Evolutionary conservation across 2,797 vertebrate species (phyloP).

Genomic region (Hephaestus fuliginosus): DNA sequence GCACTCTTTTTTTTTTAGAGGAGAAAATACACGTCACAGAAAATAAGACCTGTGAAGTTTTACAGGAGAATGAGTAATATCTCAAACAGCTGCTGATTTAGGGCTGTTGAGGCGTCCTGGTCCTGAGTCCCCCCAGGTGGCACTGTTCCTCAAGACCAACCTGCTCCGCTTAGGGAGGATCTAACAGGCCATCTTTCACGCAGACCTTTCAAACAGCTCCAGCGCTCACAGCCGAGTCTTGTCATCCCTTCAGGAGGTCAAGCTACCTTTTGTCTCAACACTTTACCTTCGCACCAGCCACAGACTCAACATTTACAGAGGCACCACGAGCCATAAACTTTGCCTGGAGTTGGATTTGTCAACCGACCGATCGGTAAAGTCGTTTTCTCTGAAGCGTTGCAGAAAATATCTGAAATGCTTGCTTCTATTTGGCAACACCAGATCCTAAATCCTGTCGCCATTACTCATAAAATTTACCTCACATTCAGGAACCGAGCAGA

Average conservation of each 20-base stretch:
- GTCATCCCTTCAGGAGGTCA: slow-evolving; percentile 25
- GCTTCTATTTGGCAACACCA: neutral
- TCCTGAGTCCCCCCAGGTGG: slow-evolving; percentile 37
- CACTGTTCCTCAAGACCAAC: slow-evolving; percentile 36
- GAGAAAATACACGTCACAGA: neutral
- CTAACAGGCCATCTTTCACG: slow-evolving; percentile 52
- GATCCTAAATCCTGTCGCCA: slow-evolving; percentile 15
- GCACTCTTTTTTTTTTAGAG: neutral
- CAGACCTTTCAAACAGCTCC: slow-evolving; percentile 61
- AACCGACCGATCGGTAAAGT: neutral
- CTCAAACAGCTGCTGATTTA: slow-evolving; percentile 41
- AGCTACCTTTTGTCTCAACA: slow-evolving; percentile 13
- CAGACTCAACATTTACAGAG: slow-evolving; percentile 7
- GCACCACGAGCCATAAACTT: neutral
- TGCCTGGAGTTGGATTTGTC: neutral
- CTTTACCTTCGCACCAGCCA: slow-evolving; percentile 13
- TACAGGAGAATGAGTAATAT: slow-evolving; percentile 24
- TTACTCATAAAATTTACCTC: slow-evolving; percentile 21
- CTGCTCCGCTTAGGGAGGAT: slow-evolving; percentile 15
- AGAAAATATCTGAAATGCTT: neutral
- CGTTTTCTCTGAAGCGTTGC: neutral
- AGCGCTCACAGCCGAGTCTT: slow-evolving; percentile 27
- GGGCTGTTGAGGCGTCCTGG: neutral
- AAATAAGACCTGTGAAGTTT: slow-evolving; percentile 14
- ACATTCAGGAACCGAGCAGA: slow-evolving; percentile 12